Evolutionary conservation across 1,140 invertebrate genomes (phyloP).

Genomic region (Ips typographus): DNA sequence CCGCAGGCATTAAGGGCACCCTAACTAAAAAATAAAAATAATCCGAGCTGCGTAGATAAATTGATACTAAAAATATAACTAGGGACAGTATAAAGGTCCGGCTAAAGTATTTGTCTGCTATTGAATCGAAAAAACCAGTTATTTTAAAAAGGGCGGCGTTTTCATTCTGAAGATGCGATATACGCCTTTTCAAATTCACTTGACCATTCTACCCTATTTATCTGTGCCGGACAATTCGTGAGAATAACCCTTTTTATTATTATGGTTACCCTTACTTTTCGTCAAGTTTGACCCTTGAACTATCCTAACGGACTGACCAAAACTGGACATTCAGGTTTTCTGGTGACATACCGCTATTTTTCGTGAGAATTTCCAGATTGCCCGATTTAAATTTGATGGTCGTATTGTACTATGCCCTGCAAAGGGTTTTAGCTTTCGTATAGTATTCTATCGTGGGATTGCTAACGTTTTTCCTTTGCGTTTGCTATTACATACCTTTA

Average conservation of each 20-base stretch:
- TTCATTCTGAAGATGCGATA: conserved; percentile 30
- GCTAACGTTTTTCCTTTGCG: conserved; percentile 19
- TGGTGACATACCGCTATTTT: conserved; percentile 41
- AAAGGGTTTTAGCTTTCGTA: conserved; percentile 26
- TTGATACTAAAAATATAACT: no score
- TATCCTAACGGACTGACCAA: conserved; percentile 45
- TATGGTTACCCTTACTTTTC: conserved; percentile 43
- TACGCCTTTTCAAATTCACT: conserved; percentile 42
- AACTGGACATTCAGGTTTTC: conserved; percentile 46
- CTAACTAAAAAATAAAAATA: no score
- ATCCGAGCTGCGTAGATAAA: no score
- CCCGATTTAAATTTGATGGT: conserved; percentile 36
- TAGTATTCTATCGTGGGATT: conserved; percentile 30
- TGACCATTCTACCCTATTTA: conserved; percentile 45
- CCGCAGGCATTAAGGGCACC: no score
- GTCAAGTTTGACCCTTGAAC: conserved; percentile 43
- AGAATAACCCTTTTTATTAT: conserved; percentile 40
- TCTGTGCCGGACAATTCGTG: conserved; percentile 44
- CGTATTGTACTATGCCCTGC: conserved; percentile 33
- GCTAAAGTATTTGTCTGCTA: conserved; percentile 17
- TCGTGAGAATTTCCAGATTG: conserved; percentile 43
- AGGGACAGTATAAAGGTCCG: no score
- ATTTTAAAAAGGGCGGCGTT: conserved; percentile 11
- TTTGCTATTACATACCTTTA: no score
- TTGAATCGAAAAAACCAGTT: conserved; percentile 34